These are phyloP conservation scores for Podabrus alpinus DNA, from an alignment of 2,888 invertebrate genomes.

Conservation along the genomic window DNA sequence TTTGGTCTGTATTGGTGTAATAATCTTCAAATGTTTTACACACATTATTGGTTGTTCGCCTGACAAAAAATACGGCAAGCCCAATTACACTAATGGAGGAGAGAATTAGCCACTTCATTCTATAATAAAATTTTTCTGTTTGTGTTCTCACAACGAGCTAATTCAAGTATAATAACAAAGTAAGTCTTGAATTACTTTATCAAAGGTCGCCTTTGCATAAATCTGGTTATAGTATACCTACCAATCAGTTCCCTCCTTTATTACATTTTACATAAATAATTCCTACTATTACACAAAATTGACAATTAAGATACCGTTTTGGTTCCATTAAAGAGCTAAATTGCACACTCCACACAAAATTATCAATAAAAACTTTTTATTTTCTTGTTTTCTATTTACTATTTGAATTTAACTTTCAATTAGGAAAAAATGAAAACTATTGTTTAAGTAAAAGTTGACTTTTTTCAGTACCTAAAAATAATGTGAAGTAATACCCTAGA, in stretches of 20 bases:
- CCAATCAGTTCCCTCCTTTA: neutral
- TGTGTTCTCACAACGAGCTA: neutral
- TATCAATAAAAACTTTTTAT: neutral
- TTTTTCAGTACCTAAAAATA: too few relatives aligned
- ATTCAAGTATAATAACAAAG: neutral
- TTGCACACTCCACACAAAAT: neutral
- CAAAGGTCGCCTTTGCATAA: neutral
- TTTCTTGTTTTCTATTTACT: too few relatives aligned
- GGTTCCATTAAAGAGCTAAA: neutral
- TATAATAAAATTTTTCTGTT: neutral
- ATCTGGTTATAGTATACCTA: neutral
- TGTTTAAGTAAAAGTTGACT: too few relatives aligned
- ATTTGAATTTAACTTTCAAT: too few relatives aligned
- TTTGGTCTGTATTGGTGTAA: conserved; percentile 44
- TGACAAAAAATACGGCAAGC: neutral
- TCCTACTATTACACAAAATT: neutral
- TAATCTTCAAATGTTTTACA: conserved; percentile 51
- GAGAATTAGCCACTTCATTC: conserved; percentile 3
- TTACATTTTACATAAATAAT: neutral
- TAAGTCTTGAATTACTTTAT: neutral
- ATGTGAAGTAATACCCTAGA: too few relatives aligned
- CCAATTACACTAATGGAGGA: neutral
- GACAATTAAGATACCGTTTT: neutral
- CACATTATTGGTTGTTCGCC: conserved; percentile 44
- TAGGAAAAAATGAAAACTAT: too few relatives aligned